Percentiles rank a stretch among this genome's conserved stretches.
Evolutionary conservation across 2,797 vertebrate genomes (phyloP).

Genomic region (Aplochiton taeniatus): DNA sequence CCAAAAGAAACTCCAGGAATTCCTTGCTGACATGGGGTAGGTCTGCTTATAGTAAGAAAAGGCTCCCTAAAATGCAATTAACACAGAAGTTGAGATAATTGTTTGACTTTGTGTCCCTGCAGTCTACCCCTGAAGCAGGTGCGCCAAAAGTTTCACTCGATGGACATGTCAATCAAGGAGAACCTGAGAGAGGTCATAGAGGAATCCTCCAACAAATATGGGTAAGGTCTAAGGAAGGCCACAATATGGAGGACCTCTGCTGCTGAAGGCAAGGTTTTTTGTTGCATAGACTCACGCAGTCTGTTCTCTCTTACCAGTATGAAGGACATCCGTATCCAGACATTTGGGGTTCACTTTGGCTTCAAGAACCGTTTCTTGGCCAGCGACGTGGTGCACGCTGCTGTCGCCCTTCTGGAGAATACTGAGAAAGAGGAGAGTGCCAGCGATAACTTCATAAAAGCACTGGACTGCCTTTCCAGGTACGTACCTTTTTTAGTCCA

Average conservation of each 20-base stretch:
- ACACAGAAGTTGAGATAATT: background rate
- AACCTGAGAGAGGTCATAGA: slow-evolving; percentile 95
- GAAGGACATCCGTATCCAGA: slow-evolving; percentile 95
- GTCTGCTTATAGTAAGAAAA: background rate
- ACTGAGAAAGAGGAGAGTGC: slow-evolving; percentile 81
- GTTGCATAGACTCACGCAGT: background rate
- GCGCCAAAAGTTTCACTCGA: slow-evolving; percentile 93
- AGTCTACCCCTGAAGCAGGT: slow-evolving; percentile 95
- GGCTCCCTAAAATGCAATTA: too few relatives aligned
- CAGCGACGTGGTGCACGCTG: slow-evolving; percentile 89
- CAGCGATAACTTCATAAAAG: slow-evolving; percentile 90
- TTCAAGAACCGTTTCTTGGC: slow-evolving; percentile 98
- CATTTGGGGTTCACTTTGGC: slow-evolving; percentile 93
- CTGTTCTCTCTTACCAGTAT: slow-evolving; percentile 72
- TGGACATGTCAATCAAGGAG: slow-evolving; percentile 95
- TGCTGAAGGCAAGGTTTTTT: background rate
- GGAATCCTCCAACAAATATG: slow-evolving; percentile 96
- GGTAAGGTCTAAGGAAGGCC: slow-evolving; percentile 68
- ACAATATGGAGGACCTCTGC: background rate
- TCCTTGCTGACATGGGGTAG: slow-evolving; percentile 95
- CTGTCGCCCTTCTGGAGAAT: slow-evolving; percentile 88
- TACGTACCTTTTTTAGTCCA: slow-evolving; percentile 45
- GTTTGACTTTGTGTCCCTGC: slow-evolving; percentile 1
- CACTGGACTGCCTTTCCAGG: slow-evolving; percentile 95
- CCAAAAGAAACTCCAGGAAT: slow-evolving; percentile 94